Evolutionary conservation across 1,140 invertebrate genomes (phyloP).

Genomic region (Pachypsylla venusta): DNA sequence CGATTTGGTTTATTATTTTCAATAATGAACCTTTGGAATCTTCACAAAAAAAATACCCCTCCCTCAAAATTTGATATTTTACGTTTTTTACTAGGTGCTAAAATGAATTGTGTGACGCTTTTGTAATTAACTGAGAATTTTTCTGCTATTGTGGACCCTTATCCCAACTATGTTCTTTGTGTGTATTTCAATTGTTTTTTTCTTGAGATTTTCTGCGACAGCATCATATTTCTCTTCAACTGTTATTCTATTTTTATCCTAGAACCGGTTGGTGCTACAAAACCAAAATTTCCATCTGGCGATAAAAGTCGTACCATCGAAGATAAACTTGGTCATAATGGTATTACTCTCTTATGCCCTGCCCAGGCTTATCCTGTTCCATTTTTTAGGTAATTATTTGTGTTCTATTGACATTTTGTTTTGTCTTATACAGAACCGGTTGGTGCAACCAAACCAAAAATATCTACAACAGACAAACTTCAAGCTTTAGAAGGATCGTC

Average conservation of each 20-base stretch:
- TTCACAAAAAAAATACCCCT: too few relatives aligned
- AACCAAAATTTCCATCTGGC: conserved; percentile 35
- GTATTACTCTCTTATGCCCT: conserved; percentile 52
- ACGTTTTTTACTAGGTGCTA: too few relatives aligned
- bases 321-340: conserved; percentile 30
- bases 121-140: too few relatives aligned
- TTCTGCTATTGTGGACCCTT: too few relatives aligned
- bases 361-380: conserved; percentile 40
- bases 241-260: conserved; percentile 30
- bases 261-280: conserved; percentile 40
- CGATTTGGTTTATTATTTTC: too few relatives aligned
- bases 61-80: too few relatives aligned
- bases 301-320: conserved; percentile 33
- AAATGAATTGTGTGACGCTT: too few relatives aligned
- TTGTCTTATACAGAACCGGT: conserved; percentile 48
- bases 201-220: too few relatives aligned
- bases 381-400: conserved; percentile 39
- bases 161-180: too few relatives aligned
- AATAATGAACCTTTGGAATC: too few relatives aligned
- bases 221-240: too few relatives aligned
- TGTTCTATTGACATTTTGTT: conserved; percentile 44
- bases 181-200: too few relatives aligned
- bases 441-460: conserved; percentile 49
- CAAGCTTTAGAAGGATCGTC: conserved; percentile 31
- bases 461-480: conserved; percentile 39